Evolutionary conservation across 2,797 vertebrate genomes (phyloP), one percentile per base, ranked within the genome.

Genomic region (Oceanodroma leucorhoa): DNA sequence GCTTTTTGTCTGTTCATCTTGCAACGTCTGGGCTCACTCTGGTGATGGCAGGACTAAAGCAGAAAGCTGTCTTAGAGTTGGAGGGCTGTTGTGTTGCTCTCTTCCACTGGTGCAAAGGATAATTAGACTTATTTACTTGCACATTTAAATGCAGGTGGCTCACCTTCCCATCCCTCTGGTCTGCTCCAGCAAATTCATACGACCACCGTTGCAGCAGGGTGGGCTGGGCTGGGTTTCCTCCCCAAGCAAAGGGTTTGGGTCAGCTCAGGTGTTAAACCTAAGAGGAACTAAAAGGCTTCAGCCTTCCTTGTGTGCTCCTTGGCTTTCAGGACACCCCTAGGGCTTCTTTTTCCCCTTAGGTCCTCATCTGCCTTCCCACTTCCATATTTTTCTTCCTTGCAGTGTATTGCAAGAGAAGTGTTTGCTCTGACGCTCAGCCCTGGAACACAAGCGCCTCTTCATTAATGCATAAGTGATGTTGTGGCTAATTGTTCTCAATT

Each of bases 401-500:
- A 1, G 4, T 29, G 1, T 61, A 27, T 58, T 82, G 55, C 48
- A 64, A 10, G 73, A 77, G 45, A 66, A 89, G 34, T 67, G 48
- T 93, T 89, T 92, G 57, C 57, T 78, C 30, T 72, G 83, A 83
- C 0, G 0, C 60, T 85, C 87, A 86, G 64, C 88, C 32, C 16
- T 34, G 36, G 55, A 77, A 60, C 45, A 11, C 24, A 43, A 91
- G 77, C 15, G 1, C 62, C 80, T 94, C 93, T 95, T 93, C 76
- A 67, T 94, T 93, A 93, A 65, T 30, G 64, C 48, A 3, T 4
- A 57, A 94, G 69, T 78, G 81, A 85, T 87, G 67, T 65, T 93
- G 73, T 77, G 73, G 76, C 69, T 95, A 86, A 91, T 96, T 93
- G 82, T 77, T 93, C 76, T 45, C 38, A 38, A 87, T 89, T 92